Evolutionary conservation across 37 sponge, comb jelly and placozoan species (phyloP).

Genomic region (Corticium candelabrum): DNA sequence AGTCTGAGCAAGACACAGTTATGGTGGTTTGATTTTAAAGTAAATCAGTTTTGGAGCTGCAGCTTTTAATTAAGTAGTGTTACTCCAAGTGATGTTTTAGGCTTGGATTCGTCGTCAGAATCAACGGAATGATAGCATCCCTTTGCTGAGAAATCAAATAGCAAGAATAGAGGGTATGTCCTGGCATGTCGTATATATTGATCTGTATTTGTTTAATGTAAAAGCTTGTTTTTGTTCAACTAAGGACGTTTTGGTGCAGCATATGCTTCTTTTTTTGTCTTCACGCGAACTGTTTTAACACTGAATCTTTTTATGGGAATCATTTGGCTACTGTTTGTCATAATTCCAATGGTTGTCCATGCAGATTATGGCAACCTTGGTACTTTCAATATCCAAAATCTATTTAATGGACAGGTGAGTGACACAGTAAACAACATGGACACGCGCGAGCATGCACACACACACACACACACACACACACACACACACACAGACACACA

Average conservation of each 20-base stretch:
- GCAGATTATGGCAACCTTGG: not conserved
- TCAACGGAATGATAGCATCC: not conserved
- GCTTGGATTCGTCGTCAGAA: not conserved
- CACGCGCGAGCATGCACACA: too few relatives aligned
- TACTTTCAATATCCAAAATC: slow-evolving; percentile 2
- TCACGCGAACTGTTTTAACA: slow-evolving; percentile 3
- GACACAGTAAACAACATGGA: too few relatives aligned
- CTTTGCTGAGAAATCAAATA: slow-evolving; percentile 8
- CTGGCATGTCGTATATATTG: not conserved
- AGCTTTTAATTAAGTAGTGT: not conserved
- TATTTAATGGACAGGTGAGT: slow-evolving; percentile 8
- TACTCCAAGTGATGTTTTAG: not conserved
- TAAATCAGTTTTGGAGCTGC: not conserved
- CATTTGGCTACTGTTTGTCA: slow-evolving; percentile 9
- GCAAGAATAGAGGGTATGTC: not conserved
- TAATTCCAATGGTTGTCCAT: not conserved
- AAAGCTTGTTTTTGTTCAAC: not conserved
- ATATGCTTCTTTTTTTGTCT: slow-evolving; percentile 15
- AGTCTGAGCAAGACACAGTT: not conserved
- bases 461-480: too few relatives aligned
- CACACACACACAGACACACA: too few relatives aligned
- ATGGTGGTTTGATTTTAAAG: not conserved
- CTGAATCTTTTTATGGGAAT: not conserved
- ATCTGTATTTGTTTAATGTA: not conserved
- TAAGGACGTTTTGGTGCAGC: slow-evolving; percentile 2